phyloP scores from a whole-genome alignment of 2,113 vertebrate genomes.

The Platichthys flesus region DNA sequence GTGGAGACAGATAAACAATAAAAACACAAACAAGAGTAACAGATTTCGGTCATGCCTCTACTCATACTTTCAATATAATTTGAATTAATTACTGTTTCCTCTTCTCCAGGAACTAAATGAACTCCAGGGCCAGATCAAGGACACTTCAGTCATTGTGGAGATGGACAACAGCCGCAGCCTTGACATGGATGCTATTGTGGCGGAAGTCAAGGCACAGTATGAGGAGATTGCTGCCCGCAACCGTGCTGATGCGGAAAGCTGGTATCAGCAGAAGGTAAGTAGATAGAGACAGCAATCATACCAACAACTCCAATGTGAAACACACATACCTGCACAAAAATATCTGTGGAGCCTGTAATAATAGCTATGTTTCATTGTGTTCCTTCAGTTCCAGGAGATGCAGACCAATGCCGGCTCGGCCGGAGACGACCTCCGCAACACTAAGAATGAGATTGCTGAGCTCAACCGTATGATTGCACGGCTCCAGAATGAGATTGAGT shows the following conservation, averaged over 20 bases:
- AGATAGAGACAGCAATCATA: neutral
- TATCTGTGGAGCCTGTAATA: neutral
- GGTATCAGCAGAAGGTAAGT: constrained; percentile 87
- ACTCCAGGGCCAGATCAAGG: constrained; percentile 87
- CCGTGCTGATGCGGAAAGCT: constrained; percentile 82
- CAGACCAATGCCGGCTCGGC: constrained; percentile 72
- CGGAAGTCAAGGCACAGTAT: constrained; percentile 88
- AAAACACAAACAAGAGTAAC: neutral
- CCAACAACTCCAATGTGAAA: neutral
- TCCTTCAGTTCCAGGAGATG: constrained; percentile 85
- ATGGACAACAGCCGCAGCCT: constrained; percentile 90
- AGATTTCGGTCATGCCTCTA: neutral
- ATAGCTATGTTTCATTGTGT: neutral
- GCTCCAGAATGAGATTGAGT: constrained; percentile 87
- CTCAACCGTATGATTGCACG: constrained; percentile 86
- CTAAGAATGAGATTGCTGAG: constrained; percentile 88
- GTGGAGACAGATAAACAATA: neutral
- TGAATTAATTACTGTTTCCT: neutral
- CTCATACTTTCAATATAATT: neutral
- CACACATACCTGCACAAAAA: neutral
- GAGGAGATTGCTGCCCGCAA: constrained; percentile 86
- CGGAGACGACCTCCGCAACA: constrained; percentile 83
- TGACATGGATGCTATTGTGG: constrained; percentile 89
- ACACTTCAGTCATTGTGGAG: constrained; percentile 89
- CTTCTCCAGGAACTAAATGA: constrained; percentile 84